These are phyloP conservation scores for Acrocephalus kingi DNA, from an alignment of 2,113 vertebrate genomes.

Conservation along the genomic window DNA sequence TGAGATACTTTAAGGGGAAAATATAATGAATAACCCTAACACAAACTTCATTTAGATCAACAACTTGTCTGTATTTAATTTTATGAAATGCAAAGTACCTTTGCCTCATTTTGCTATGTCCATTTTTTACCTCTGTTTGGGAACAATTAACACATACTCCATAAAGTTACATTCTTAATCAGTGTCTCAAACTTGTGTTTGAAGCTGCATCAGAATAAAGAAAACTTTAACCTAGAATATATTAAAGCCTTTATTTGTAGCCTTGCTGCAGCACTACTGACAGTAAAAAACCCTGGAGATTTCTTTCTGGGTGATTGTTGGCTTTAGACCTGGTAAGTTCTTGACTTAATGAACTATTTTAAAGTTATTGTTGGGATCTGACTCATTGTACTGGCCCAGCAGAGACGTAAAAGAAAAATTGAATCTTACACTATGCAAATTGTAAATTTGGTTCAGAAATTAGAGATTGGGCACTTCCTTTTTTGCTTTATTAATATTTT, in stretches of 20 bases:
- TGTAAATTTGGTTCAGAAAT: background rate
- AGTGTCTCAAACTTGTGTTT: constrained; percentile 21
- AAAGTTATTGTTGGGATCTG: background rate
- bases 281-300: background rate
- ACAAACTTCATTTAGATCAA: constrained; percentile 7
- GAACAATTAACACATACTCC: background rate
- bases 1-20: background rate
- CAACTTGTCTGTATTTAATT: background rate
- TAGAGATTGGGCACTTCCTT: background rate
- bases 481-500: background rate
- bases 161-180: constrained; percentile 14
- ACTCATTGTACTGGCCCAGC: fast-evolving
- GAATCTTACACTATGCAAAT: background rate
- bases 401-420: background rate
- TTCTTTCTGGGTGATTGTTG: background rate
- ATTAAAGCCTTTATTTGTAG: constrained; percentile 13
- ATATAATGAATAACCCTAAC: constrained; percentile 12
- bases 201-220: constrained; percentile 13
- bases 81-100: constrained; percentile 29
- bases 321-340: background rate
- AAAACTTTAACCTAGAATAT: background rate
- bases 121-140: background rate
- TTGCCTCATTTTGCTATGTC: background rate
- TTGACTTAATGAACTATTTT: background rate
- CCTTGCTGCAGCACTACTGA: background rate